Percentiles rank a stretch among this genome's conserved stretches.
Evolutionary conservation across 2,797 vertebrate genomes (phyloP).

Genomic region (Clamator glandarius): DNA sequence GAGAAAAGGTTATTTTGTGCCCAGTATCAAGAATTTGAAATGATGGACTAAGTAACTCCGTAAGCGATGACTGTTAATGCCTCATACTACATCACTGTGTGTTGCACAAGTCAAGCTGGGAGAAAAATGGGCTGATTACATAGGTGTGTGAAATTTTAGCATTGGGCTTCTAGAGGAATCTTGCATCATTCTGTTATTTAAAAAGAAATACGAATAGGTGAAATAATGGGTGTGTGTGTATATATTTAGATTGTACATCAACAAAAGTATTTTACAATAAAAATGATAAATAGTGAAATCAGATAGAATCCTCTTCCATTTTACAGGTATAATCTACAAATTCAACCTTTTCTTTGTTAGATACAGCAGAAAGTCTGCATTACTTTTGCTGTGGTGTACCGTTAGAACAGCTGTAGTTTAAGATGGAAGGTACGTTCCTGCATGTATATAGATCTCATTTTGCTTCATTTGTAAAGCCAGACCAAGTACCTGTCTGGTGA

Average conservation of each 20-base stretch:
- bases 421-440: background rate
- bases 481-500: background rate
- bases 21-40: background rate
- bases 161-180: background rate
- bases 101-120: background rate
- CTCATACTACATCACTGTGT: background rate
- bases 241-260: background rate
- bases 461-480: background rate
- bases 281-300: background rate
- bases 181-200: background rate
- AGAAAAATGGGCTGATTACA: background rate
- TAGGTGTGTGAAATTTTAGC: background rate
- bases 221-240: background rate
- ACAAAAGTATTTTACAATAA: background rate
- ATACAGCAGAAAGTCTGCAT: background rate
- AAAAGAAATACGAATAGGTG: background rate
- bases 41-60: background rate
- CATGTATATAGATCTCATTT: background rate
- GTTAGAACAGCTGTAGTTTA: background rate
- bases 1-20: background rate
- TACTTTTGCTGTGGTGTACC: background rate
- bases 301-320: background rate
- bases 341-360: background rate
- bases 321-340: background rate
- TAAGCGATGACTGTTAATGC: background rate